Evolutionary conservation across 2,113 vertebrate species (phyloP), one percentile per base, ranked within the genome.

Genomic region (Sapayoa aenigma): DNA sequence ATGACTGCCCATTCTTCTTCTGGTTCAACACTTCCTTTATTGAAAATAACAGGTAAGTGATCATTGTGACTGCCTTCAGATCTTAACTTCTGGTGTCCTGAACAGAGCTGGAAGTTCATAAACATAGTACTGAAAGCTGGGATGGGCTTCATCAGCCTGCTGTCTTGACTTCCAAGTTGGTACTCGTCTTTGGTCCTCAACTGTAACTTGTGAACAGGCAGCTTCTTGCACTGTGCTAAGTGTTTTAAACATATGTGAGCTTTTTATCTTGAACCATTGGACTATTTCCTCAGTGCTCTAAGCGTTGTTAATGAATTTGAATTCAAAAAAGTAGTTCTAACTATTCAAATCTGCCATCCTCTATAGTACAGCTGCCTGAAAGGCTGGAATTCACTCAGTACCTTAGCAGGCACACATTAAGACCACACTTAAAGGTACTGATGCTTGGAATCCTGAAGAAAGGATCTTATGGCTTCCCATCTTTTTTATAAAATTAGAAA

Each of bases 1-100:
- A 99, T 79, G 98, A 98, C 86, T 99, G 99, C 77, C 97, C 99
- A 0, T 99, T 99, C 97, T 99, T 98, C 97, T 99, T 99, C 92
- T 99, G 99, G 99, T 99, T 99, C 96, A 98, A 99, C 78, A 99
- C 99, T 46, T 98, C 98, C 47, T 99, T 99, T 87, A 94, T 99
- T 96, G 96, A 98, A 68, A 97, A 98, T 28, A 98, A 99, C 95
- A 99, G 98, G 99, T 99, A 98, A 50, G 98, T 44, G 69, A 63
- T 55, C 12, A 5, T 9, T 47, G 27, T 27, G 55, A 17, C 55
- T 90, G 25, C 42, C 25, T 90, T 71, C 55, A 81, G 37, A 25
- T 58, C 14, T 18, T 13, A 44, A 41, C 23, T 59, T 42, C 19
- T 55, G 21, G 28, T 89, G 7, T 42, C n/a, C n/a, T 77, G 35